Evolutionary conservation across 92 coral and sea anemone genomes (phyloP).

Genomic region (Epizoanthus rinbou): DNA sequence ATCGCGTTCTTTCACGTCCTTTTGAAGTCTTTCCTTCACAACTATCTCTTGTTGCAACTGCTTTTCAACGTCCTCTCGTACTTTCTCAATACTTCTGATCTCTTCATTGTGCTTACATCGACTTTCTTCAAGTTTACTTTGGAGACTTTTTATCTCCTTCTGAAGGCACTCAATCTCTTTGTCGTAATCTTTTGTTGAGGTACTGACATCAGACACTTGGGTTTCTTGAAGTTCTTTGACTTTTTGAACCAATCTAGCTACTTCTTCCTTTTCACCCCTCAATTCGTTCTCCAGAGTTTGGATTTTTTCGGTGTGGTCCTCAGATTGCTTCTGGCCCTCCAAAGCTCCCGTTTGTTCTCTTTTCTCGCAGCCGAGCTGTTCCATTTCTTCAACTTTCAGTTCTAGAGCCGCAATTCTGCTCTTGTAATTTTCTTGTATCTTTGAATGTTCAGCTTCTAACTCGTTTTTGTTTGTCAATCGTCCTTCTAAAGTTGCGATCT

Average conservation of each 20-base stretch:
- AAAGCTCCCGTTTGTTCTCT: slow-evolving; percentile 3
- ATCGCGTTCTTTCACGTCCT: slow-evolving; percentile 72
- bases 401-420: slow-evolving; percentile 27
- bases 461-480: slow-evolving; percentile 45
- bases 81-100: slow-evolving; percentile 47
- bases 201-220: slow-evolving; percentile 32
- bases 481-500: slow-evolving; percentile 53
- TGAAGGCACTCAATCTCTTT: slow-evolving; percentile 35
- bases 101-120: slow-evolving; percentile 40
- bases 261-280: slow-evolving; percentile 41
- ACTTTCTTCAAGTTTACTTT: slow-evolving; percentile 42
- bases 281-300: slow-evolving; percentile 46
- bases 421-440: slow-evolving; percentile 52
- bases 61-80: slow-evolving; percentile 48
- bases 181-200: slow-evolving; percentile 21
- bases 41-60: slow-evolving; percentile 51
- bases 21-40: slow-evolving; percentile 66
- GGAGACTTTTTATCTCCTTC: slow-evolving; percentile 47
- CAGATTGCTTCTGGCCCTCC: slow-evolving; percentile 35
- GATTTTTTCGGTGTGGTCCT: slow-evolving; percentile 53
- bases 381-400: slow-evolving; percentile 11
- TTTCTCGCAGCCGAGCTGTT: slow-evolving; percentile 44
- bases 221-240: slow-evolving; percentile 46
- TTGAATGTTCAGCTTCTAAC: neutral
- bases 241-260: slow-evolving; percentile 12